Percentiles rank a stretch among this genome's conserved stretches.
These are phyloP conservation scores for Rugalucina vietnamica DNA, from an alignment of 2,888 invertebrate species.

Conservation along the genomic window DNA sequence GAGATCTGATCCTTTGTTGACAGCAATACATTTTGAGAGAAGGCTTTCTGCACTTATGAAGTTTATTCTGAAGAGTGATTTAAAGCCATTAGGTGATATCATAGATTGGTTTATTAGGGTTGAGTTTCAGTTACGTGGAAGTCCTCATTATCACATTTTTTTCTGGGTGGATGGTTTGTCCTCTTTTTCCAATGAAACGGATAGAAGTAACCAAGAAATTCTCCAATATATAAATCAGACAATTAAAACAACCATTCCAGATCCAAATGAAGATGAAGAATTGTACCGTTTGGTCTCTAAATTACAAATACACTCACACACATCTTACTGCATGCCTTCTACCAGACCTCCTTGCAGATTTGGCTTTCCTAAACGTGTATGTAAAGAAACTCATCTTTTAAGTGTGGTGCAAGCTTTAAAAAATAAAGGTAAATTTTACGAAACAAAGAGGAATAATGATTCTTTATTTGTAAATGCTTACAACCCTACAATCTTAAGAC, in stretches of 20 bases:
- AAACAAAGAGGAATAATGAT: constrained; percentile 4
- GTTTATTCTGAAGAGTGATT: constrained; percentile 18
- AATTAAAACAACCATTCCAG: constrained; percentile 12
- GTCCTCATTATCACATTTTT: constrained; percentile 49
- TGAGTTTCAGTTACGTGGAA: constrained; percentile 50
- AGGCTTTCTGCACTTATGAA: constrained; percentile 40
- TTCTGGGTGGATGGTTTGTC: constrained; percentile 33
- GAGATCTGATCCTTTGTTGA: constrained; percentile 34
- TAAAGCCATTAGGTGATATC: constrained; percentile 33
- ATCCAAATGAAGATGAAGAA: constrained; percentile 21
- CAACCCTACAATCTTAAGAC: constrained; percentile 34
- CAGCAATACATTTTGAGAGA: constrained; percentile 52
- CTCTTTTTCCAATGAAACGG: background rate
- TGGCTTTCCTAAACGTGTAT: background rate
- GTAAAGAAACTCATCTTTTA: background rate
- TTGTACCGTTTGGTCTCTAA: constrained; percentile 15
- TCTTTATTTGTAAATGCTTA: constrained; percentile 30
- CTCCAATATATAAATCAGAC: constrained; percentile 30
- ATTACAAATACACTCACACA: constrained; percentile 30
- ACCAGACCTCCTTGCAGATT: background rate
- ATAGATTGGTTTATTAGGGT: constrained; percentile 41
- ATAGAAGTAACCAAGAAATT: background rate
- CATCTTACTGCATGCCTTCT: constrained; percentile 2
- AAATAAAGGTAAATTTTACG: constrained; percentile 40
- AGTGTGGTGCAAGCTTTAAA: background rate